These are phyloP conservation scores for Ruditapes philippinarum DNA, from an alignment of 1,140 invertebrate genomes.

Conservation along the genomic window DNA sequence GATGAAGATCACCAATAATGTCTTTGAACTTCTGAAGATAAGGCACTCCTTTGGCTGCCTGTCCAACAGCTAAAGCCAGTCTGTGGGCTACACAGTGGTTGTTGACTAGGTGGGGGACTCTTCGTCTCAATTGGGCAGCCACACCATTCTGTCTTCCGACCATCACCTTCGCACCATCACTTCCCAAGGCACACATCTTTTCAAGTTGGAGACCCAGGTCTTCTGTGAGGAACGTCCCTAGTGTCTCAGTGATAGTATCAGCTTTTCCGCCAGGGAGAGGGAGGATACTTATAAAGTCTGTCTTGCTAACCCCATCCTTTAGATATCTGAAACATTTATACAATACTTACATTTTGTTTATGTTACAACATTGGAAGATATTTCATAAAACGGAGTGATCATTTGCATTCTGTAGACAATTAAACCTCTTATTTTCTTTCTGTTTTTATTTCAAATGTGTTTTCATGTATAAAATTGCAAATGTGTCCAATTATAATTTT, in stretches of 20 bases:
- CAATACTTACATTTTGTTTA: too few relatives aligned
- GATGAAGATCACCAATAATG: not conserved
- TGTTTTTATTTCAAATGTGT: too few relatives aligned
- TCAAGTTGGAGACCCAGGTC: not conserved
- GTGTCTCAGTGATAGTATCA: not conserved
- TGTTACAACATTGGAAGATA: too few relatives aligned
- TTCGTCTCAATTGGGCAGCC: conserved; percentile 29
- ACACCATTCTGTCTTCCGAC: conserved; percentile 27
- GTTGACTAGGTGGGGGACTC: not conserved
- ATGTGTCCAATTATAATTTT: too few relatives aligned
- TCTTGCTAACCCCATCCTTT: not conserved
- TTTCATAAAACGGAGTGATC: too few relatives aligned
- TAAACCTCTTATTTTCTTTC: too few relatives aligned
- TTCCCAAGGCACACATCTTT: conserved; percentile 28
- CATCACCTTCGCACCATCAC: conserved; percentile 59
- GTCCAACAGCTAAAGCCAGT: not conserved
- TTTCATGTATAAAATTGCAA: too few relatives aligned
- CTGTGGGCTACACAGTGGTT: conserved; percentile 64
- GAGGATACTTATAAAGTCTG: not conserved
- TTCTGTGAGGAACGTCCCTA: not conserved
- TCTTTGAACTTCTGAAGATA: not conserved
- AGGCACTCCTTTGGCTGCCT: not conserved
- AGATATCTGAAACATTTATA: conserved; percentile 29
- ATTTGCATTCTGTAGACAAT: too few relatives aligned
- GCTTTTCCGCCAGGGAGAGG: conserved; percentile 11